Percentiles rank a stretch among this genome's conserved stretches.
Evolutionary conservation across 2,113 vertebrate species (phyloP).

Genomic region (Zosterops lateralis): DNA sequence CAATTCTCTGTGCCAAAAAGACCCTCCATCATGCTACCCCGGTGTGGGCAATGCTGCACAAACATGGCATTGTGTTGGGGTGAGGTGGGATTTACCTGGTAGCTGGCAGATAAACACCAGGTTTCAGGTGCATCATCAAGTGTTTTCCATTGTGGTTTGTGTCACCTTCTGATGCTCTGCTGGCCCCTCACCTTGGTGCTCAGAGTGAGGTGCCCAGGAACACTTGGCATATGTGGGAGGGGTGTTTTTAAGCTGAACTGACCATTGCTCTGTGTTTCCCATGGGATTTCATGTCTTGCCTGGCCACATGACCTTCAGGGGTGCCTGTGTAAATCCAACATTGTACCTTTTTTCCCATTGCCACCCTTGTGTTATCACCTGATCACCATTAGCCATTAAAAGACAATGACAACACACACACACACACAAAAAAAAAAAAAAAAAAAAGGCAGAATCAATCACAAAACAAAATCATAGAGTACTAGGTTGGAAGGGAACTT

Average conservation of each 20-base stretch:
- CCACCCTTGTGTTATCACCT: background rate
- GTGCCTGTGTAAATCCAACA: background rate
- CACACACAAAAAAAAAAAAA: no score
- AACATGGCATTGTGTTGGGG: fast-evolving
- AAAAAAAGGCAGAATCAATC: background rate
- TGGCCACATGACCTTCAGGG: background rate
- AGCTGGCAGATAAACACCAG: background rate
- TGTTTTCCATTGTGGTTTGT: background rate
- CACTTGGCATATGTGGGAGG: background rate
- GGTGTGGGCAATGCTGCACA: background rate
- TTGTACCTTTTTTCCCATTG: background rate
- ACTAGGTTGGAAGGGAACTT: background rate
- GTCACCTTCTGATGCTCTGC: background rate
- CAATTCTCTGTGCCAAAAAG: background rate
- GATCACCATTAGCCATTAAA: background rate
- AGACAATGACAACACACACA: background rate
- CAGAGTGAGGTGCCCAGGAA: background rate
- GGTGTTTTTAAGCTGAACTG: background rate
- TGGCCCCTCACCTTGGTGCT: background rate
- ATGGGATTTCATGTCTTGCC: background rate
- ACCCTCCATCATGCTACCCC: background rate
- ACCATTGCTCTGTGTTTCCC: background rate
- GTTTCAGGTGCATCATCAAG: background rate
- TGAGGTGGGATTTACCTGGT: background rate
- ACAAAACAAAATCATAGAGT: background rate